Base-by-base conservation (phyloP, 1,140 invertebrate genomes). In the Pogonomyrmex californicus region DNA sequence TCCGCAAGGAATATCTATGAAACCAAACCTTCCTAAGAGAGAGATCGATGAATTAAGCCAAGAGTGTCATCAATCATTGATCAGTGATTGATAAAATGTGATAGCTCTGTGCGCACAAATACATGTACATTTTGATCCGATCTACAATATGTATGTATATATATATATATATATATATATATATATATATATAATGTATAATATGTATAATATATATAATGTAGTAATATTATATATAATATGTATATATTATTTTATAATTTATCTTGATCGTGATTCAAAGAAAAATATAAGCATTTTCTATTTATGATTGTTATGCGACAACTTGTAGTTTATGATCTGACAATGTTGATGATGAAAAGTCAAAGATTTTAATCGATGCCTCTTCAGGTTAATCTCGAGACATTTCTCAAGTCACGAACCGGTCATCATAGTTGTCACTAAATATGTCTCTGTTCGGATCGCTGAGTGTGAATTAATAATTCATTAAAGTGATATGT, bases 321-420 rank as follows among this genome's bases (percentile, higher is more conserved):
- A 60, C 56, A 30, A 73, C 73, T 71, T 83, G 33, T 30, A 41
- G 58, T 83, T 83, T 58, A 71, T 58, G 33, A 56, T 68, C 1
- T 30, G 12, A 33, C 66, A 33, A 47, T 12, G 41, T 49, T 58
- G 41, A 49, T 60, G 62, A 79, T 47, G 23, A 23, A 23, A 23
- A 60, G 66, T 73, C 54, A 73, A 73, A 75, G 68, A 1, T 30
- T 41, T 75, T 60, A 75, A 83, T 73, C 62, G 77, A 81, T 38
- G 56, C 12, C 38, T 7, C 75, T 56, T 6, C 33, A 12, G 30
- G 30, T 30, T 49, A n/a, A 49, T n/a, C 38, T 41, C 10, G 7
- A 38, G 33, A 30, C 14, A 47, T 73, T 60, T 60, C 66, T 60
- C 23, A 10, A 47, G 49, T 79, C 62, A 56, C 44, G 54, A 49